Conservation (phyloP, 2,888 invertebrate genomes). For the Meghimatium bilineatum region DNA sequence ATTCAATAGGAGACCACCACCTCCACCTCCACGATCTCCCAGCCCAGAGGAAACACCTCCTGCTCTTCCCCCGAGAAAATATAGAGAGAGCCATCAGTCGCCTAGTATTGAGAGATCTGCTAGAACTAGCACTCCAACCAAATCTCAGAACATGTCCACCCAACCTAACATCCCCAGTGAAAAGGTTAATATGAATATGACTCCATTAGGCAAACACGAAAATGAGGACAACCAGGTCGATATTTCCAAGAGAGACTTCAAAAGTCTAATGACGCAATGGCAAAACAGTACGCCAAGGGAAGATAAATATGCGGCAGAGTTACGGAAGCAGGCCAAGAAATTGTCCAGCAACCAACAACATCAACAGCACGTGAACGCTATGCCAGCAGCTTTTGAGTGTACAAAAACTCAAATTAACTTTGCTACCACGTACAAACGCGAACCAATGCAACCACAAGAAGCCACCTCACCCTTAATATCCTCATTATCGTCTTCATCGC, state of each 20-base stretch:
- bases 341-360: conserved; percentile 65
- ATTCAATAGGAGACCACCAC: conserved; percentile 54
- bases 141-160: neutral
- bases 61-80: conserved; percentile 66
- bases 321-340: conserved; percentile 72
- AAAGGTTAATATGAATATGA: conserved; percentile 23
- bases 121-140: neutral
- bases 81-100: conserved; percentile 50
- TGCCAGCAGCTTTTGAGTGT: conserved; percentile 51
- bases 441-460: conserved; percentile 62
- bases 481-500: conserved; percentile 1
- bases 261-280: conserved; percentile 56
- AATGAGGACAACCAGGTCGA: conserved; percentile 47
- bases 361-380: conserved; percentile 41
- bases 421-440: conserved; percentile 65
- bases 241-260: conserved; percentile 49
- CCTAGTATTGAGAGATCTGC: neutral
- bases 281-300: conserved; percentile 62
- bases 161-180: neutral
- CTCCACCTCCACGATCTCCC: conserved; percentile 61
- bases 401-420: conserved; percentile 52
- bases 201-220: neutral
- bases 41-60: conserved; percentile 62
- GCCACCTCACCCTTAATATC: conserved; percentile 58
- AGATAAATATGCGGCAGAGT: conserved; percentile 66